Percentiles rank a stretch among this genome's conserved stretches.
Evolutionary conservation across 2,113 vertebrate genomes (phyloP).

Genomic region (Sterrhoptilus dennistouni): DNA sequence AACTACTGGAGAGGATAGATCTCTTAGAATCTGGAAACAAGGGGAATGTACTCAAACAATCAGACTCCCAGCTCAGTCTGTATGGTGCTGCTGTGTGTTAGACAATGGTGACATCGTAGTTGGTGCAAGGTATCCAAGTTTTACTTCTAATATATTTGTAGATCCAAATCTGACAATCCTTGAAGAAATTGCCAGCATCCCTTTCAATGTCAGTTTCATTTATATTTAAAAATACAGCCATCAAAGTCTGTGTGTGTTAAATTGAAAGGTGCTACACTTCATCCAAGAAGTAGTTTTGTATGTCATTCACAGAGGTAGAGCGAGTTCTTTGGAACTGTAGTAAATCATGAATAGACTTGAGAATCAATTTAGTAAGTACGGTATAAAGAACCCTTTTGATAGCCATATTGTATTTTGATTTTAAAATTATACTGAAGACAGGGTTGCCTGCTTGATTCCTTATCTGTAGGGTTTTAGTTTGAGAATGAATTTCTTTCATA

Average conservation of each 20-base stretch:
- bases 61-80: conserved; percentile 92
- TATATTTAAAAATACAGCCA: neutral
- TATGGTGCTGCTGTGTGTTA: conserved; percentile 95
- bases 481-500: neutral
- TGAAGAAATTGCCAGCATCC: neutral
- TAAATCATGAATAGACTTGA: neutral
- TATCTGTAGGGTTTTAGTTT: neutral
- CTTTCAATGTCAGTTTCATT: neutral
- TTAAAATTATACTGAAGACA: neutral
- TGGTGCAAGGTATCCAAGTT: conserved; percentile 87
- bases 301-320: neutral
- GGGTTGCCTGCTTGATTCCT: neutral
- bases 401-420: neutral
- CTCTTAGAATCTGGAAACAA: conserved; percentile 89
- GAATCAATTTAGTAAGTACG: neutral
- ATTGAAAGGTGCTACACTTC: neutral
- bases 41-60: conserved; percentile 93
- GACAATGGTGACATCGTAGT: conserved; percentile 91
- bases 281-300: neutral
- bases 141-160: neutral
- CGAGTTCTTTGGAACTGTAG: neutral
- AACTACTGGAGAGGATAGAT: conserved; percentile 92
- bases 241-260: neutral
- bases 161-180: neutral
- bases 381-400: neutral